Base-by-base conservation (phyloP, 2,113 vertebrate genomes). In the Stegastes partitus region DNA sequence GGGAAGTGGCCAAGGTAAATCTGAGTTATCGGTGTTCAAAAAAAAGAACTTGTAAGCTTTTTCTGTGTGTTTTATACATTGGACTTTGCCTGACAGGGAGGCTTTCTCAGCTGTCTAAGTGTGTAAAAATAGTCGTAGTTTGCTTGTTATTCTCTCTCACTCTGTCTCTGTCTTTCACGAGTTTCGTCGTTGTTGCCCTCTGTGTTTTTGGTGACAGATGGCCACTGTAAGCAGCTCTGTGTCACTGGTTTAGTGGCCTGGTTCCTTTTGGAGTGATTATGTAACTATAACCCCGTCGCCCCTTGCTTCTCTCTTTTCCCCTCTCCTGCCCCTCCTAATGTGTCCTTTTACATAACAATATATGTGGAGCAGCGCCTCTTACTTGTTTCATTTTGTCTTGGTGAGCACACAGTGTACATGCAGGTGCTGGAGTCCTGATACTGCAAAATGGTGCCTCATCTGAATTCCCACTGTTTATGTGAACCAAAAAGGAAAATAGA, bases 161-260 rank as follows among this genome's bases (percentile, higher is more conserved):
- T 47, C 37, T 55, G 23, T 57, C 34, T 47, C 25, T 62, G 53
- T n/a, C 26, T 66, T 37, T 66, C 53, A 50, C 5, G 22, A 5
- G 22, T 25, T 59, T 42, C 50, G 34, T 55, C 26, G n/a, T 31
- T 57, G 53, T 79, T 70, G 53, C 47, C 69, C 58, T 68, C 37
- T 59, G 45, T 79, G 72, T 79, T 65, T 79, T 70, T 81, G 68
- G 70, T 86, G 83, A 87, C 92, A 92, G 90, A 92, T 92, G 86
- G 87, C 49, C 57, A 45, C 80, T 81, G 77, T 87, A 83, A 88
- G 79, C 82, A 34, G 87, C 85, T 87, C 74, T 77, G 72, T 84
- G 85, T 90, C 88, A 82, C 67, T 85, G 87, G 87, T 85, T 91
- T 86, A 87, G 79, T 92, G 90, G 83, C 87, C 89, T 89, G 83